Evolutionary conservation across 2,797 vertebrate genomes (phyloP).

Genomic region (Hyperoplus lanceolatus): DNA sequence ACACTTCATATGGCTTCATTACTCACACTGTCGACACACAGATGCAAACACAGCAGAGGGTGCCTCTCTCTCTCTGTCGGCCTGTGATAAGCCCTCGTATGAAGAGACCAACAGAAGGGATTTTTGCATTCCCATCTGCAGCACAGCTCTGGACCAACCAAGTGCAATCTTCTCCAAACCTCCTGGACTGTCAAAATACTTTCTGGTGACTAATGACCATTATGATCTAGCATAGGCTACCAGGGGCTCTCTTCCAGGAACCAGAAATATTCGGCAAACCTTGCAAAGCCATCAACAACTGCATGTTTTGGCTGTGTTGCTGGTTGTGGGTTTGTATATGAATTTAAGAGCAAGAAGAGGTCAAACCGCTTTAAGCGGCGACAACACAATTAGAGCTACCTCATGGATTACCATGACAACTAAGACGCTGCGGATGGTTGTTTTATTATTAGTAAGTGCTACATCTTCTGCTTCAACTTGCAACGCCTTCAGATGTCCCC

Average conservation of each 20-base stretch:
- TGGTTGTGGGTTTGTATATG: conserved; percentile 13
- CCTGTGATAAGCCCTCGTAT: conserved; percentile 52
- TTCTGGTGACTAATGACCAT: conserved; percentile 59
- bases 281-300: conserved; percentile 19
- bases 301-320: conserved; percentile 13
- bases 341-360: conserved; percentile 31
- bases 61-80: conserved; percentile 40
- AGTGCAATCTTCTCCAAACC: conserved; percentile 51
- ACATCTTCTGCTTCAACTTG: conserved; percentile 64
- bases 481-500: conserved; percentile 73
- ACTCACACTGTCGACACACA: conserved; percentile 33
- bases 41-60: conserved; percentile 30
- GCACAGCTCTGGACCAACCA: conserved; percentile 51
- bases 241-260: conserved; percentile 18
- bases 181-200: conserved; percentile 65
- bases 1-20: not conserved
- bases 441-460: conserved; percentile 72
- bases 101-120: conserved; percentile 60
- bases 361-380: conserved; percentile 30
- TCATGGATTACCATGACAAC: conserved; percentile 75
- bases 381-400: conserved; percentile 44
- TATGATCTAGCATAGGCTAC: conserved; percentile 38
- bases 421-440: conserved; percentile 61
- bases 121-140: conserved; percentile 67
- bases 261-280: conserved; percentile 47